Base-by-base conservation (phyloP, 2,888 invertebrate genomes). In the Pelosia muscerda region DNA sequence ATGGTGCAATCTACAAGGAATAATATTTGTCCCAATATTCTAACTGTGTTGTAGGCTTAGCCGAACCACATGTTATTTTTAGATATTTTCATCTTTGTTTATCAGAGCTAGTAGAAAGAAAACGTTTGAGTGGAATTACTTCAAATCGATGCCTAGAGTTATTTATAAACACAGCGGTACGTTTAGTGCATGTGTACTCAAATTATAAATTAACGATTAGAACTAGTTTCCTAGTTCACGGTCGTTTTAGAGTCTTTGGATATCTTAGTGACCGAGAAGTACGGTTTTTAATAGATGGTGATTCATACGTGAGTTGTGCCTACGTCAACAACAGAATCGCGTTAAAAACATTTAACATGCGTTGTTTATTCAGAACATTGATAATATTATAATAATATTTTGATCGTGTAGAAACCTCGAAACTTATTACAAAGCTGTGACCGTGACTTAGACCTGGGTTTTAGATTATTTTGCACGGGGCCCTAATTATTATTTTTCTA, bases 141-240 rank as follows among this genome's bases (percentile, higher is more conserved):
- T n/a, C 19, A 31, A 55, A 55, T 55, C 54, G n/a, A 5, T 57
- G 10, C 31, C 28, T 26, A 8, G n/a, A 26, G 26, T 57, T 57
- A 57, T 57, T 28, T 57, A 57, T 19, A 34, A 63, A 34, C 38
- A 25, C 54, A 23, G n/a, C 25, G 34, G 55, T 25, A 63, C 54
- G 15, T 54, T 26, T n/a, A 59, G 65, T 59, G 34, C 49, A 42
- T 22, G 55, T 31, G 62, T 23, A 28, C 34, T 55, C 19, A 28
- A 57, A 63, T n/a, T 49, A n/a, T 56, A n/a, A 54, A 31, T 22
- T 56, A 53, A 69, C 42, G 57, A 49, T 57, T 13, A 28, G 23
- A 19, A 28, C 26, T 13, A 26, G 26, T 25, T 23, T n/a, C 34
- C 9, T 55, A 55, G 63, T 54, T 55, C 63, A 63, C 6, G 55